Evolutionary conservation across 1,140 invertebrate genomes (phyloP).

Genomic region (Drosophila oshimai): DNA sequence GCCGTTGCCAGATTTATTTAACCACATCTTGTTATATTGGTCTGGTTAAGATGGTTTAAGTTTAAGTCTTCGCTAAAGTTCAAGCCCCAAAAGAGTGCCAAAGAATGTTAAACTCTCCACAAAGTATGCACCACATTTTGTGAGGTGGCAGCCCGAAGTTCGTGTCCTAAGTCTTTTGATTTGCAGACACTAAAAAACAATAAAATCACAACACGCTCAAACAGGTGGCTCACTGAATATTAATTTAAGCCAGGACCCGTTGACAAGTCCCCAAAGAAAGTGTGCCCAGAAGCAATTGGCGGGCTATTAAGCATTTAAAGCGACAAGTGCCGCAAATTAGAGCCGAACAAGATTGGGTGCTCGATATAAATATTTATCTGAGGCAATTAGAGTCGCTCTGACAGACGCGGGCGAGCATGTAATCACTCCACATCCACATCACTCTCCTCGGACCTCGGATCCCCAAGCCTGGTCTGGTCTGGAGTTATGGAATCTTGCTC

Average conservation of each 20-base stretch:
- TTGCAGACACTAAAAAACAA: neutral
- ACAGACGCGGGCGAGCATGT: constrained; percentile 24
- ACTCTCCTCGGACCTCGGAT: neutral
- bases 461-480: neutral
- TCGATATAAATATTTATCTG: constrained; percentile 69
- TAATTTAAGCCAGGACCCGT: constrained; percentile 11
- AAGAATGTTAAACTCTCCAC: neutral
- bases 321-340: constrained; percentile 57
- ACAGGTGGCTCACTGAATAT: constrained; percentile 1
- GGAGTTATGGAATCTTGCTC: constrained; percentile 21
- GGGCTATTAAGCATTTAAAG: constrained; percentile 15
- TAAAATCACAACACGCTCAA: neutral
- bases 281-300: constrained; percentile 18
- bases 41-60: neutral
- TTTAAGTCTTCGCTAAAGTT: neutral
- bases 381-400: constrained; percentile 34
- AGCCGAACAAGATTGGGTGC: constrained; percentile 15
- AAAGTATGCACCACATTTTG: constrained; percentile 21
- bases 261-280: constrained; percentile 47
- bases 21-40: neutral
- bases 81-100: neutral
- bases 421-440: constrained; percentile 1
- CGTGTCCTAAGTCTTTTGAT: constrained; percentile 57
- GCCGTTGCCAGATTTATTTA: neutral
- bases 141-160: constrained; percentile 8